Base-by-base conservation (phyloP, 2,888 invertebrate genomes). In the Diadegma fenestrale region DNA sequence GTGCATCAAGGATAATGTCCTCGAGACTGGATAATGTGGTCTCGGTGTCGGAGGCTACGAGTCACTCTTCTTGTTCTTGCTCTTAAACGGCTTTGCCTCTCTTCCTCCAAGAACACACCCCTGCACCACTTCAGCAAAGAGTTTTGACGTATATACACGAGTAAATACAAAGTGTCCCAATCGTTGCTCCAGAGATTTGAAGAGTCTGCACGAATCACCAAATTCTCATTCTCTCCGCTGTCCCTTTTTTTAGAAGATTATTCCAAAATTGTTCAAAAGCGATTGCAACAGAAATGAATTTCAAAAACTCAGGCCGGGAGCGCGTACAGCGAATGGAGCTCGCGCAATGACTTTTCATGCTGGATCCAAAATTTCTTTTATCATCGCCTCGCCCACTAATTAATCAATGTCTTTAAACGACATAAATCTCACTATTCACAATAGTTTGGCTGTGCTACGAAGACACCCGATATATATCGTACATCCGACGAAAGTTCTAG, bases 41-140 rank as follows among this genome's bases (percentile, higher is more conserved):
- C 88, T 87, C 87, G 86, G 77, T 86, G 88, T 89, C 87, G 88
- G 84, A 82, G 85, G 80, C 80, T 85, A 80, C 80, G 85, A 85
- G 84, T 86, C 85, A 85, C 86, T 88, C 89, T 88, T 89, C 88
- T 76, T 88, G 86, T 91, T 91, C 89, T 90, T 90, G 90, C 87
- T 63, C 85, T 77, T 81, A 77, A 86, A 87, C 85, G 84, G 85
- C 81, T 80, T 72, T 85, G 71, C 45, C 77, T 66, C 79, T 80
- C 64, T 68, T 33, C 54, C 54, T 66, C 37, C 12, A 10, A 30
- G 45, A 30, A 12, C 19, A 30, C 45, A 30, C 33, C 45, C 30
- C 26, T 75, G 48, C 33, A 77, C 41, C 61, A 71, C 79, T 79
- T 71, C 71, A 71, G 17, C 79, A 79, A 30, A 71, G 61, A 71